Percentiles rank a stretch among this genome's conserved stretches.
phyloP scores from a whole-genome alignment of 1,140 invertebrate species.

The Drosophila gunungcola region DNA sequence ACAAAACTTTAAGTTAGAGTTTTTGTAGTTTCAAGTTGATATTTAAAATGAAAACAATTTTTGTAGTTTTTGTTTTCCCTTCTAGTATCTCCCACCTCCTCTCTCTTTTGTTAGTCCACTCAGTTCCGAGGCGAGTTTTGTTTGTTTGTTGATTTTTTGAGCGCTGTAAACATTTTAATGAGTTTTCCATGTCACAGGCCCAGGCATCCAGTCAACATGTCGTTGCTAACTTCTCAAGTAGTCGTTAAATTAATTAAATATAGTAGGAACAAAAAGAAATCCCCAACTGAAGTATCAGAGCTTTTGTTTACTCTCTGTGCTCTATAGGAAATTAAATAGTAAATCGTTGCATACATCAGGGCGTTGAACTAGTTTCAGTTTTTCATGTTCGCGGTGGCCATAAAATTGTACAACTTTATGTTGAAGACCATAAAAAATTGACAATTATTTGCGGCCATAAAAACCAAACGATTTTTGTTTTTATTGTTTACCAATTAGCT shows the following conservation, averaged over 20 bases:
- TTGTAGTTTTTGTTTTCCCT: conserved; percentile 35
- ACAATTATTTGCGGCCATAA: conserved; percentile 70
- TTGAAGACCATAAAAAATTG: conserved; percentile 52
- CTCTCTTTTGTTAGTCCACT: conserved; percentile 36
- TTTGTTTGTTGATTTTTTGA: conserved; percentile 77
- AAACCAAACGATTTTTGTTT: conserved; percentile 66
- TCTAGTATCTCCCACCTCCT: conserved; percentile 11
- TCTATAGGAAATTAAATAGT: conserved; percentile 7
- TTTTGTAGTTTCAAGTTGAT: conserved; percentile 50
- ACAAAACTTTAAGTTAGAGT: conserved; percentile 44
- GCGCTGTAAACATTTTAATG: conserved; percentile 84
- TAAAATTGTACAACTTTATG: conserved; percentile 58
- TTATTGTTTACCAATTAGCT: conserved; percentile 64
- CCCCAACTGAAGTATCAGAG: neutral
- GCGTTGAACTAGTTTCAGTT: conserved; percentile 40
- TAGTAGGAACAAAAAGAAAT: conserved; percentile 47
- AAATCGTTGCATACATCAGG: conserved; percentile 47
- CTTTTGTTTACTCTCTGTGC: conserved; percentile 60
- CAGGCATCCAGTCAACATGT: conserved; percentile 47
- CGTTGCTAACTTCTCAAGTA: conserved; percentile 81
- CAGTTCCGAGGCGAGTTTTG: conserved; percentile 42
- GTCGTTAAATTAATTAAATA: conserved; percentile 84
- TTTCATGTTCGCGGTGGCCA: conserved; percentile 7
- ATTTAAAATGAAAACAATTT: conserved; percentile 76
- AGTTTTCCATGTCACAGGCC: conserved; percentile 78